Base-by-base conservation (phyloP, 2,888 invertebrate species). In the Autographa pulchrina region DNA sequence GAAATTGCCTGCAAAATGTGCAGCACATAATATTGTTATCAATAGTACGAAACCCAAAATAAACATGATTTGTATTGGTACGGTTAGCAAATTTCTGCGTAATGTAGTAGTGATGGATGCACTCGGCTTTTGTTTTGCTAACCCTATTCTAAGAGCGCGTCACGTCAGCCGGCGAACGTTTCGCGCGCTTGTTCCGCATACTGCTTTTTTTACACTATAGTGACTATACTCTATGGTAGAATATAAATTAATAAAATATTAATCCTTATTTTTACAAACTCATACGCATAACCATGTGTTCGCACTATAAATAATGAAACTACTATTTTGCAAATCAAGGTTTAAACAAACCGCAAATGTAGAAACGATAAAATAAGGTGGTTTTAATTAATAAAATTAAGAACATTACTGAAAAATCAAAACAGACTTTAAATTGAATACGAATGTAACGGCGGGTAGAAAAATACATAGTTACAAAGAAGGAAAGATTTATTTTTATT, bases 81-180 rank as follows among this genome's bases (percentile, higher is more conserved):
- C 67, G 60, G 64, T 71, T 79, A 80, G 77, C 73, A 63, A 73
- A 76, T 81, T 68, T 77, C 71, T 76, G 76, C 20, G 72, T 68
- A 74, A 71, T 69, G 54, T 68, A 71, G 62, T 76, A 72, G 48
- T 65, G 84, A 79, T 72, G 71, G 75, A 79, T 59, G 82, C 79
- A 82, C 84, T 81, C 64, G 70, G 72, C 13, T 25, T 56, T 56
- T 56, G 14, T 56, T 56, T 56, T 56, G 54, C 54, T 56, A 56
- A 25, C 54, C 20, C 54, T 56, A 56, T 56, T 56, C 48, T 16
- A 48, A n/a, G n/a, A n/a, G n/a, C 43, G 41, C 48, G 48, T 56
- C 25, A 25, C 54, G 54, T 20, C 54, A 20, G 54, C 54, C 20
- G n/a, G 54, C 54, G 25, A 56, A 56, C 20, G 54, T 25, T 56